Evolutionary conservation across 2,113 vertebrate species (phyloP).

Genomic region (Pelecanus crispus): DNA sequence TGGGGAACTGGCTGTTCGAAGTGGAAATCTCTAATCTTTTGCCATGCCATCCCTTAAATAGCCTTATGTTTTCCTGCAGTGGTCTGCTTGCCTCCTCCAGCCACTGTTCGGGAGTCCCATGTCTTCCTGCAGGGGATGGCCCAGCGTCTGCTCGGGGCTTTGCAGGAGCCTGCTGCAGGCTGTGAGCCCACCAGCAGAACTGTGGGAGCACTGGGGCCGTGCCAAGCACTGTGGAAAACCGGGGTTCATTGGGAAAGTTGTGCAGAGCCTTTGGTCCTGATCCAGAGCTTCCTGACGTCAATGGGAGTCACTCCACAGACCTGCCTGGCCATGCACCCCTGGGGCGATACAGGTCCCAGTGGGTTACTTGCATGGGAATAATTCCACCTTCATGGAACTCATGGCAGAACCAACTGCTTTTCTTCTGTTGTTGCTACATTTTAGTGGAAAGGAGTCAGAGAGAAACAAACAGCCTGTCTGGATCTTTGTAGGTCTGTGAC

Average conservation of each 20-base stretch:
- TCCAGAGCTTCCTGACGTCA: not conserved
- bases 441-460: not conserved
- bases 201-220: not conserved
- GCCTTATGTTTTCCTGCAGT: not conserved
- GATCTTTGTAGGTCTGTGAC: not conserved
- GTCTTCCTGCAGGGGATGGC: not conserved
- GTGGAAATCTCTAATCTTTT: not conserved
- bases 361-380: not conserved
- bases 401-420: not conserved
- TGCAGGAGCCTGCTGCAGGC: not conserved
- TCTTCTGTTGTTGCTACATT: not conserved
- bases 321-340: not conserved
- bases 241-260: fast-evolving
- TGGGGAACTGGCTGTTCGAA: not conserved
- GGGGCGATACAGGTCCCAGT: fast-evolving
- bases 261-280: not conserved
- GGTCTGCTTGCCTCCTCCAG: not conserved
- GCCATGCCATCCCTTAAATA: not conserved
- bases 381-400: not conserved
- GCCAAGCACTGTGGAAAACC: not conserved
- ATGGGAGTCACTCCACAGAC: not conserved
- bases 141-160: not conserved
- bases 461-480: not conserved
- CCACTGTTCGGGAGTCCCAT: fast-evolving
- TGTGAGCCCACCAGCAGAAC: not conserved